Conservation (phyloP, 2,797 vertebrate species). For the Avahi laniger region DNA sequence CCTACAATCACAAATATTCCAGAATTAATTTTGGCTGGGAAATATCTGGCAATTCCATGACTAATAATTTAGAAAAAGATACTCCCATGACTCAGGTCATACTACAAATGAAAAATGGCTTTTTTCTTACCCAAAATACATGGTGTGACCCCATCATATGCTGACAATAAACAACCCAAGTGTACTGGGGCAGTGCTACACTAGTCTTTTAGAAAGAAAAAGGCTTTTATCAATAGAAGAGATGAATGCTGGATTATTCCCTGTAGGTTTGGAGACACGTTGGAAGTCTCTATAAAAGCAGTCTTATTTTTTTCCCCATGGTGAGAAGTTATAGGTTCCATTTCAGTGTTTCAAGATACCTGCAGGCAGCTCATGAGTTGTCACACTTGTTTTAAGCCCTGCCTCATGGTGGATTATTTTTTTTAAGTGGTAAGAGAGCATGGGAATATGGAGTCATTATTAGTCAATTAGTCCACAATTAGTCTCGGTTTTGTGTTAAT, state of each 20-base stretch:
- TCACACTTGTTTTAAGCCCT: slow-evolving; percentile 47
- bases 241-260: slow-evolving; percentile 51
- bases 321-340: slow-evolving; percentile 70
- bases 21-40: slow-evolving; percentile 55
- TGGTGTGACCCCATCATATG: slow-evolving; percentile 1
- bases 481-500: slow-evolving; percentile 38
- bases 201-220: slow-evolving; percentile 54
- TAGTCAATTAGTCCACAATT: slow-evolving; percentile 21
- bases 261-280: slow-evolving; percentile 37
- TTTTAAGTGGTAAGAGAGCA: background rate
- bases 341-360: slow-evolving; percentile 68
- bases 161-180: slow-evolving; percentile 1
- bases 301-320: slow-evolving; percentile 57
- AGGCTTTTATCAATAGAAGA: slow-evolving; percentile 49
- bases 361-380: slow-evolving; percentile 66
- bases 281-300: slow-evolving; percentile 53
- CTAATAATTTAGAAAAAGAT: slow-evolving; percentile 47
- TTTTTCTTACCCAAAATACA: slow-evolving; percentile 24
- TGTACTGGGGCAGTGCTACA: background rate
- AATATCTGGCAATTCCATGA: slow-evolving; percentile 43
- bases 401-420: background rate
- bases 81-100: background rate
- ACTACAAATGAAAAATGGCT: slow-evolving; percentile 32
- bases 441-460: slow-evolving; percentile 53
- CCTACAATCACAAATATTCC: background rate